Conservation (phyloP, 2,113 vertebrate species). For the Eulemur macaco region DNA sequence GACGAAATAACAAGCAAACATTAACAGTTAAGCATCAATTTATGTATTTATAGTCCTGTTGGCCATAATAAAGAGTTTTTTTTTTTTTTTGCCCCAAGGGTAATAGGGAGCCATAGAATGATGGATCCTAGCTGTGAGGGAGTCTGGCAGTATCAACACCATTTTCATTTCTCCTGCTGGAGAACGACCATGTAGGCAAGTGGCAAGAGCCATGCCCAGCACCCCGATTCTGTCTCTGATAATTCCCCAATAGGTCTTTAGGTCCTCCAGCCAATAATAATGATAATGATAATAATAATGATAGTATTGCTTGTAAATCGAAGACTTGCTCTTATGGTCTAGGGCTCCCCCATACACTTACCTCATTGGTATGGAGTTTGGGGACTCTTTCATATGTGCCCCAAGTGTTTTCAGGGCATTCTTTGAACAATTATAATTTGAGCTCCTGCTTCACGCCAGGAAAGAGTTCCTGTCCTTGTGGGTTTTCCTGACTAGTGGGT, state of each 20-base stretch:
- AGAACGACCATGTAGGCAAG: neutral
- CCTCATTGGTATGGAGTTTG: neutral
- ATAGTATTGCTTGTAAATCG: neutral
- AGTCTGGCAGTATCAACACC: neutral
- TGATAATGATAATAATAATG: neutral
- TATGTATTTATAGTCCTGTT: neutral
- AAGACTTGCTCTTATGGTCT: neutral
- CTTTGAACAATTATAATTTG: neutral
- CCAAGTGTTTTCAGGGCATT: neutral
- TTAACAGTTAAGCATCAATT: neutral
- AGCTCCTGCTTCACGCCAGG: neutral
- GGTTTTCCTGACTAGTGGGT: neutral
- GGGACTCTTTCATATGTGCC: neutral
- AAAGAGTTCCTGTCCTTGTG: neutral
- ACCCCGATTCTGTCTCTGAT: neutral
- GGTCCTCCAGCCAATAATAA: neutral
- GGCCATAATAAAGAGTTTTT: neutral
- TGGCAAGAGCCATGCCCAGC: neutral
- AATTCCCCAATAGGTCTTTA: neutral
- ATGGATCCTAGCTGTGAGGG: accelerated
- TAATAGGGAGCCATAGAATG: neutral
- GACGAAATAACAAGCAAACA: neutral
- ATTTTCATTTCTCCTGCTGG: neutral
- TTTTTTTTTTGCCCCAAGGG: neutral
- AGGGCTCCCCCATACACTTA: neutral